Percentiles rank a stretch among this genome's conserved stretches.
phyloP scores from a whole-genome alignment of 2,113 vertebrate species.

The Fregetta grallaria region DNA sequence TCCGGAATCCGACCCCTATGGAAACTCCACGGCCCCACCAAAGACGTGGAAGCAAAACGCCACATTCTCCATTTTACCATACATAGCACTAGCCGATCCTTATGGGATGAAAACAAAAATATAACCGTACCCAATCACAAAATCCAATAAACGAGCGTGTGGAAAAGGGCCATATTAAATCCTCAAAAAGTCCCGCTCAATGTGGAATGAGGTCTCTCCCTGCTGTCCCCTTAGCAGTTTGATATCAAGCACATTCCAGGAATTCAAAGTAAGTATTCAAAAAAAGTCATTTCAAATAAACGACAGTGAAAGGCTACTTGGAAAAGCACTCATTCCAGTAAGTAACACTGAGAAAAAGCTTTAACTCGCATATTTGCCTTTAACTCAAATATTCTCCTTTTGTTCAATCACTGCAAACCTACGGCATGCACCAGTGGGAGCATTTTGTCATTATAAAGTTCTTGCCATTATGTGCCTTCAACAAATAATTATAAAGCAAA shows the following conservation, averaged over 20 bases:
- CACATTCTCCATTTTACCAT: not conserved
- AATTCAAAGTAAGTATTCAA: not conserved
- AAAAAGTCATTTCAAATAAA: not conserved
- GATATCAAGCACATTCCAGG: not conserved
- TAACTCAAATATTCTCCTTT: too few relatives aligned
- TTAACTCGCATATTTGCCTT: fast-evolving
- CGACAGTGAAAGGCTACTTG: not conserved
- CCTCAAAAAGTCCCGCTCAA: not conserved
- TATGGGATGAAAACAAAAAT: not conserved
- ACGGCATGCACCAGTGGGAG: not conserved
- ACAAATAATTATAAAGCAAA: not conserved
- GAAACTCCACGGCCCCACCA: not conserved
- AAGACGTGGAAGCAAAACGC: not conserved
- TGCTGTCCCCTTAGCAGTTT: not conserved
- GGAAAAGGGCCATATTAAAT: not conserved
- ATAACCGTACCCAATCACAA: not conserved
- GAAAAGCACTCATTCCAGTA: not conserved
- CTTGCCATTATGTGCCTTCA: not conserved
- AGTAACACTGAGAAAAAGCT: not conserved
- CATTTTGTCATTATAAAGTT: not conserved
- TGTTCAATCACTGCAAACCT: not conserved
- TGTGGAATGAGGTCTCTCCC: not conserved
- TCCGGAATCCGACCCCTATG: fast-evolving
- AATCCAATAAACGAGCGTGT: not conserved
- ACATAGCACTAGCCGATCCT: not conserved